Base-by-base conservation (phyloP, 2,113 vertebrate species). In the Lethenteron camtschaticum region DNA sequence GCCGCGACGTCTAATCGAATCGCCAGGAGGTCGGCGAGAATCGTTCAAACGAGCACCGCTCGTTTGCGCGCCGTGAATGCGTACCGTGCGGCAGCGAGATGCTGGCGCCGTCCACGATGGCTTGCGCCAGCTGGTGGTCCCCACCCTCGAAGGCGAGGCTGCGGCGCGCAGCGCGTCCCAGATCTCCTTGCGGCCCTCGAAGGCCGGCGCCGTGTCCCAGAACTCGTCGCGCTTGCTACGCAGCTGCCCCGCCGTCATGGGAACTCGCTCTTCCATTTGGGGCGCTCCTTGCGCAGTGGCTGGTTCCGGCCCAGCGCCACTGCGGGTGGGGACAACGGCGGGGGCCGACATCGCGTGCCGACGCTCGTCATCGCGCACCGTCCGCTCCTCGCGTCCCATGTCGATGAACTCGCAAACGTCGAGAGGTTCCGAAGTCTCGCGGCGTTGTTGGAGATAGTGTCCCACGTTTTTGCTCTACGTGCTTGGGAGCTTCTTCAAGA, bases 131-230 rank as follows among this genome's bases (percentile, higher is more conserved):
- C 76, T 87, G 84, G 12, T 89, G 87, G 80, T 97, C 88, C 0
- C 87, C 94, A 76, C 84, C 84, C 78, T 96, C 92, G 2, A 83
- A 83, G 0, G 90, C 92, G 2, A 82, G 58, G 88, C 87, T 1
- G 90, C 92, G 0, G 92, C 91, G 78, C 87, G 85, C 68, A 97
- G 84, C 4, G 90, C 91, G 1, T 97, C 92, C 92, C 92, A 97
- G 80, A 97, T 97, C 81, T 97, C 90, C 77, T 95, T 95, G 68
- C 89, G 85, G 70, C 92, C 91, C 57, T 95, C 90, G 0, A 96
- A 97, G 69, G 90, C 90, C 0, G 90, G 92, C 1, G 90, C 90
- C 0, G 90, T 97, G 73, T 97, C 90, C 92, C 92, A 97, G 73
- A 97, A 97, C 74, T 97, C 92, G 1, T 96, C 91, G 68, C 91